These are phyloP conservation scores for Menidia menidia DNA, from an alignment of 2,797 vertebrate genomes.

Conservation along the genomic window DNA sequence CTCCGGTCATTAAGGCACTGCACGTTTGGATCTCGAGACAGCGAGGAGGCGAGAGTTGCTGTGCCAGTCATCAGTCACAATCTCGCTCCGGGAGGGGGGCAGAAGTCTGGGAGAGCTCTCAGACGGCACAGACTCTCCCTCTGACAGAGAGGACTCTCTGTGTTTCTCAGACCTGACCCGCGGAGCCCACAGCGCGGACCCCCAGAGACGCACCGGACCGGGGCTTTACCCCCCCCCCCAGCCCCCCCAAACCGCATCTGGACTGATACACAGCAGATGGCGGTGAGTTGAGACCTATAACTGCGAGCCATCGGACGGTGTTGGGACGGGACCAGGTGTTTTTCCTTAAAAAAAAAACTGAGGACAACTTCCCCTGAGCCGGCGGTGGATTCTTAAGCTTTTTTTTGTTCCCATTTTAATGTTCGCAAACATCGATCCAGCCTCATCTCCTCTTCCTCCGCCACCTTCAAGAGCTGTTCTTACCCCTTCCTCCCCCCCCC, in stretches of 20 bases:
- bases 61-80: slow-evolving; percentile 61
- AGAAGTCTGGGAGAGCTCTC: slow-evolving; percentile 65
- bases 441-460: neutral
- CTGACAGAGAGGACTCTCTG: slow-evolving; percentile 26
- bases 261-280: slow-evolving; percentile 46
- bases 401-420: neutral
- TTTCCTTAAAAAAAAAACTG: neutral
- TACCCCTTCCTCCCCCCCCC: slow-evolving; percentile 9
- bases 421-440: slow-evolving; percentile 13
- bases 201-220: neutral
- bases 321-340: slow-evolving; percentile 38
- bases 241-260: no score
- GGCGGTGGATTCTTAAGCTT: neutral
- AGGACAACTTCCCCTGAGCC: slow-evolving; percentile 43
- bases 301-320: slow-evolving; percentile 14
- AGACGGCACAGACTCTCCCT: slow-evolving; percentile 60
- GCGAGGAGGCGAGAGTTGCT: slow-evolving; percentile 33
- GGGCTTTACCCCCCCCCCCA: slow-evolving; percentile 1
- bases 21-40: slow-evolving; percentile 21
- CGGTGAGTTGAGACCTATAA: slow-evolving; percentile 43
- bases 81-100: slow-evolving; percentile 62
- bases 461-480: slow-evolving; percentile 7
- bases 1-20: slow-evolving; percentile 28
- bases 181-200: slow-evolving; percentile 24
- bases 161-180: slow-evolving; percentile 47